Evolutionary conservation across 2,797 vertebrate genomes (phyloP).

Genomic region (Tauraco hartlaubi): DNA sequence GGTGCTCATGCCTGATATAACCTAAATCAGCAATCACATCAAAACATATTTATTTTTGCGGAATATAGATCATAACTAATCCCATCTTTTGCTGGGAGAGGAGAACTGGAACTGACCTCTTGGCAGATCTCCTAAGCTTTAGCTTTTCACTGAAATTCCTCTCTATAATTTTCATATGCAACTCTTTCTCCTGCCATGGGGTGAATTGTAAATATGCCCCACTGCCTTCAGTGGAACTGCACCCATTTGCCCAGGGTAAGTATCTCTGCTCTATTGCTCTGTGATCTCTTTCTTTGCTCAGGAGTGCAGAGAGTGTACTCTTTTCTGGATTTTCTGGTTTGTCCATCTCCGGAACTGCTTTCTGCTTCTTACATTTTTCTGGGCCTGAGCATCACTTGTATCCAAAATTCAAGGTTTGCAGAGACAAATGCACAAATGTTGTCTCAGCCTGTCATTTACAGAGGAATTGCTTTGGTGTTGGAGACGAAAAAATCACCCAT

Average conservation of each 20-base stretch:
- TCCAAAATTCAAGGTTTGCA: not conserved
- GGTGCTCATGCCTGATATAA: not conserved
- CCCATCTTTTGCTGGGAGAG: not conserved
- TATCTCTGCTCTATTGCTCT: not conserved
- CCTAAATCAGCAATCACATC: not conserved
- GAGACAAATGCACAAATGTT: not conserved
- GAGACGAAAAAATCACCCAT: not conserved
- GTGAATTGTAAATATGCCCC: not conserved
- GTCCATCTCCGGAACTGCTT: not conserved
- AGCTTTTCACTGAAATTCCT: not conserved
- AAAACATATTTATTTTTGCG: not conserved
- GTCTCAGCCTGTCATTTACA: not conserved
- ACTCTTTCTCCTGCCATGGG: not conserved
- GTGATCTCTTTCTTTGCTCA: not conserved
- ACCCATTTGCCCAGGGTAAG: not conserved
- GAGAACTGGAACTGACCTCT: not conserved
- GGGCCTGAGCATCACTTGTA: not conserved
- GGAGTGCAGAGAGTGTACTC: not conserved
- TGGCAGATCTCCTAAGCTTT: not conserved
- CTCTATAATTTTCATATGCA: not conserved
- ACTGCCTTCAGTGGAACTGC: not conserved
- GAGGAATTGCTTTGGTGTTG: not conserved
- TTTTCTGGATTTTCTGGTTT: not conserved
- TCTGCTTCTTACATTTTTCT: not conserved
- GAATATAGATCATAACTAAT: not conserved